Evolutionary conservation across 2,113 vertebrate species (phyloP), one percentile per base, ranked within the genome.

Genomic region (Mus spicilegus): DNA sequence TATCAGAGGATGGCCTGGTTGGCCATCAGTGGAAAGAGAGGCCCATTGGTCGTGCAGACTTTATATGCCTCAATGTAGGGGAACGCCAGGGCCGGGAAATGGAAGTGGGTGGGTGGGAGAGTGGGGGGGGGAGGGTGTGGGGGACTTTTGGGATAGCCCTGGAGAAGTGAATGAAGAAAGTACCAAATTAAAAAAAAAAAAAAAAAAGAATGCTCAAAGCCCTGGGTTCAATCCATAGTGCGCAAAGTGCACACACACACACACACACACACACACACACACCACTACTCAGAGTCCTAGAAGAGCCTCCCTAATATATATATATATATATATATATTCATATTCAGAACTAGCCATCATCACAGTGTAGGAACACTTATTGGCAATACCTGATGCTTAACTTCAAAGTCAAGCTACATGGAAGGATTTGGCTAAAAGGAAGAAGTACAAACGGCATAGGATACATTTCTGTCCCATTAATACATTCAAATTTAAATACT

Each of bases 401-500:
- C 58, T n/a, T 14, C 51, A 91, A 87, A 94, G 75, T 12, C 28
- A 84, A 89, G 39, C 54, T 42, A 3, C 39, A n/a, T 20, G 17
- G 58, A 12, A 81, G 42, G 58, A 91, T 30, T 85, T 90, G 16
- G 8, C 56, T 84, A 77, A 75, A 63, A 95, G 2, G 10, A 94
- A 42, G 30, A 86, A 12, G 54, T 77, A 42, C 10, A 94, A 28
- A 84, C 70, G 26, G 89, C 75, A 89, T 12, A 63, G 51, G 84
- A 89, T 92, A 87, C 76, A 63, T 16, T 84, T 76, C 13, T n/a
- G 16, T 75, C 94, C 81, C 63, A 69, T 78, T 85, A 42, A 58
- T 36, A 67, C 80, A 73, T 69, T 87, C n/a, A n/a, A 82, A 61
- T 87, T 87, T 24, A 93, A 96, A 89, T 69, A 84, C 87, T 63